Percentiles rank a stretch among this genome's conserved stretches.
Conservation (phyloP, 2,113 vertebrate species). For the Anser brachyrhynchus region DNA sequence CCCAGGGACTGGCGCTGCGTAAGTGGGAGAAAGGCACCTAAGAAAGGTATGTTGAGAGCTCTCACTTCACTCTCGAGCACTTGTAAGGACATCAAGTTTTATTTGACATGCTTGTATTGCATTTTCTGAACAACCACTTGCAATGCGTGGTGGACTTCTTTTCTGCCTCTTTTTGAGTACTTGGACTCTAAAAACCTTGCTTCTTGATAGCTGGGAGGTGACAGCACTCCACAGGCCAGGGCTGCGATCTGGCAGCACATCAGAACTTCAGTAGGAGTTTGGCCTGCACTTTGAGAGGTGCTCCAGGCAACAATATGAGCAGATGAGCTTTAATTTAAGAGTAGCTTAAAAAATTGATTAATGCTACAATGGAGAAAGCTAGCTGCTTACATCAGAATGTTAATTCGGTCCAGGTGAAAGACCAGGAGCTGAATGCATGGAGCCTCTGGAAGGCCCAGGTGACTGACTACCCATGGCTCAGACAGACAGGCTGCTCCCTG, state of each 20-base stretch:
- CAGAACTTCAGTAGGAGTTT: not conserved
- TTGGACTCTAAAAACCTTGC: not conserved
- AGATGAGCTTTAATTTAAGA: conserved; percentile 2
- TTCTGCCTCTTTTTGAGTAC: not conserved
- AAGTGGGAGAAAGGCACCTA: conserved; percentile 12
- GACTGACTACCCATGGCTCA: too few relatives aligned
- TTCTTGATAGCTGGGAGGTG: not conserved
- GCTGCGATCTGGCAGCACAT: not conserved
- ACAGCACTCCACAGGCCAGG: not conserved
- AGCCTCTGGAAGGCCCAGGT: not conserved
- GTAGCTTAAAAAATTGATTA: not conserved
- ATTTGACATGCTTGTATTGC: conserved; percentile 10
- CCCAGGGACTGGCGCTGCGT: not conserved
- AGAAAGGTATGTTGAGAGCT: not conserved
- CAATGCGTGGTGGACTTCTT: not conserved
- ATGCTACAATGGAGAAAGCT: not conserved
- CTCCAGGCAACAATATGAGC: not conserved
- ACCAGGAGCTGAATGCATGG: accelerated
- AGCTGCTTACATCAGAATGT: not conserved
- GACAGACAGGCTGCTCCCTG: not conserved
- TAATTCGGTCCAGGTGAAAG: not conserved
- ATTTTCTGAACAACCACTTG: not conserved
- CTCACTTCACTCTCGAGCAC: not conserved
- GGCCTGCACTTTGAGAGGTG: not conserved
- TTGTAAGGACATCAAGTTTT: not conserved